Conservation (phyloP, 2,113 vertebrate species). For the Egretta garzetta region DNA sequence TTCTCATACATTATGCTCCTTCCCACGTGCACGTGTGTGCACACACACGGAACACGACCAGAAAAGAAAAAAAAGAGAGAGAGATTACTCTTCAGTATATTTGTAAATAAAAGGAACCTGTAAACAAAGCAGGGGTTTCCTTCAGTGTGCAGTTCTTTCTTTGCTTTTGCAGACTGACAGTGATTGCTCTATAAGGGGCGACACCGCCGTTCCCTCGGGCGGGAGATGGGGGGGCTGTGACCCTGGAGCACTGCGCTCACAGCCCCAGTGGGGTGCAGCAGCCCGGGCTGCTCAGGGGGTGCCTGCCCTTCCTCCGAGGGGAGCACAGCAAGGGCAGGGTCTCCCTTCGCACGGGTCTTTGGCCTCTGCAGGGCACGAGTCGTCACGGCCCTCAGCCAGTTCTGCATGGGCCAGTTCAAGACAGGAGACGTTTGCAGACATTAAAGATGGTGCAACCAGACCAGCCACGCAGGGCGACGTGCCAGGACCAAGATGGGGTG, state of each 20-base stretch:
- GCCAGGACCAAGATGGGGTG: not conserved
- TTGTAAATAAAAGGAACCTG: slow-evolving; percentile 84
- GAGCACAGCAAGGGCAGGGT: not conserved
- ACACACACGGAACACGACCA: not conserved
- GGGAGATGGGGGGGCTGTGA: rapidly evolving
- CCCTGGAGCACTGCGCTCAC: rapidly evolving
- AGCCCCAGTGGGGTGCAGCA: rapidly evolving
- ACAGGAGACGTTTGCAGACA: not conserved
- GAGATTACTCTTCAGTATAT: slow-evolving; percentile 77
- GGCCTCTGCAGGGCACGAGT: not conserved
- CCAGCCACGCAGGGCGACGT: not conserved
- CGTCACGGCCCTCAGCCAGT: not conserved
- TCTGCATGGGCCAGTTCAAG: not conserved
- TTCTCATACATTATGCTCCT: slow-evolving; percentile 53
- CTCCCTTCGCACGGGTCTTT: rapidly evolving
- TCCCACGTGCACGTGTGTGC: not conserved
- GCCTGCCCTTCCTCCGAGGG: not conserved
- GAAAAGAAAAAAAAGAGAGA: slow-evolving; percentile 65
- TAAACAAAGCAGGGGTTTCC: slow-evolving; percentile 65
- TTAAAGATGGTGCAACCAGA: not conserved
- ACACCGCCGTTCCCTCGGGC: rapidly evolving
- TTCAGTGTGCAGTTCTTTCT: slow-evolving; percentile 33
- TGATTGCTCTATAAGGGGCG: not conserved
- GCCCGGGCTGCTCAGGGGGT: not conserved
- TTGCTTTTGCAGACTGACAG: not conserved